phyloP scores from a whole-genome alignment of 2,113 vertebrate species.

The Lophochroa leadbeateri region DNA sequence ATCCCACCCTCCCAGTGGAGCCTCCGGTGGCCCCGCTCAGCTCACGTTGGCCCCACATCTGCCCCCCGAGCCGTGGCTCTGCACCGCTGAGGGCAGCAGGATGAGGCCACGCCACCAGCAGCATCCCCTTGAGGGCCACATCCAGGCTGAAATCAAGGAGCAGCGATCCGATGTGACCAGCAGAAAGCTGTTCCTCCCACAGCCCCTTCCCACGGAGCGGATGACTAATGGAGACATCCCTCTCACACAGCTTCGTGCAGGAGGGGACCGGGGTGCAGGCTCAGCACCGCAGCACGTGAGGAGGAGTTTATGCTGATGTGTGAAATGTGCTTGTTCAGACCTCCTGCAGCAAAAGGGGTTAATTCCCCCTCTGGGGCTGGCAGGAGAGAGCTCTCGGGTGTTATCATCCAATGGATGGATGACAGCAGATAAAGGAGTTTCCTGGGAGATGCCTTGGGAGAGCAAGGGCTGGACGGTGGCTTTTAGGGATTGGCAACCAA shows the following conservation, averaged over 20 bases:
- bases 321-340: background rate
- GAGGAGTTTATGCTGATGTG: rapidly evolving
- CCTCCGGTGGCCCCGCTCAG: rapidly evolving
- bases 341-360: background rate
- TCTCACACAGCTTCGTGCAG: background rate
- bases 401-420: background rate
- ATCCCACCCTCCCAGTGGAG: background rate
- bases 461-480: background rate
- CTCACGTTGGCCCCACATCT: rapidly evolving
- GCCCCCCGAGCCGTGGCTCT: rapidly evolving
- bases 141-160: background rate
- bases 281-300: background rate
- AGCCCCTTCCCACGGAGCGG: background rate
- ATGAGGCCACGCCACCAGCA: rapidly evolving
- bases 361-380: background rate
- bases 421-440: background rate
- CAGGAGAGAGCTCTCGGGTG: rapidly evolving
- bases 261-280: background rate
- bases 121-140: background rate
- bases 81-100: background rate
- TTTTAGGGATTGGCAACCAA: background rate
- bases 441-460: background rate
- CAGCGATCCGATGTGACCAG: background rate
- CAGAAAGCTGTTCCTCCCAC: slow-evolving; percentile 44
- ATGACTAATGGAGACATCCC: slow-evolving; percentile 14